Conservation (phyloP, 2,888 invertebrate species). For the Emmelina monodactyla region DNA sequence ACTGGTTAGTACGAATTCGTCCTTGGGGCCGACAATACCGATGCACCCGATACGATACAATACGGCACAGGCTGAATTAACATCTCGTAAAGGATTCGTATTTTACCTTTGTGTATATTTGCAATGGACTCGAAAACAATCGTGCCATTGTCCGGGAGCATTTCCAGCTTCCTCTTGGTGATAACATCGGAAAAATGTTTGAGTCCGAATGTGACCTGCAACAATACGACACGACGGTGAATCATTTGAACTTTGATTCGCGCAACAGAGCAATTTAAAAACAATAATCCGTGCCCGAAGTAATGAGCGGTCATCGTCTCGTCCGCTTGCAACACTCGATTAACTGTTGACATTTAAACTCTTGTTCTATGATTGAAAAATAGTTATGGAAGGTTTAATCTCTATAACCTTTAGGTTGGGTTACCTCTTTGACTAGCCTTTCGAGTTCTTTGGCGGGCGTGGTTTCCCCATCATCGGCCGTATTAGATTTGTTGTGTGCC, state of each 20-base stretch:
- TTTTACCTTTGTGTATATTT: conserved; percentile 78
- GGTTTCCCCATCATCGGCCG: conserved; percentile 66
- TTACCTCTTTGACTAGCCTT: conserved; percentile 74
- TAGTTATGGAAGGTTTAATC: too few relatives aligned
- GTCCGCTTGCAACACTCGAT: too few relatives aligned
- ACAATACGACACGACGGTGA: too few relatives aligned
- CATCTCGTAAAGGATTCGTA: conserved; percentile 1
- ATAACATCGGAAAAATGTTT: conserved; percentile 94
- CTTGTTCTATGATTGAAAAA: too few relatives aligned
- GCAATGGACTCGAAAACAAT: conserved; percentile 93
- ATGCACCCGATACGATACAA: not conserved
- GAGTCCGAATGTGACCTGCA: conserved; percentile 64
- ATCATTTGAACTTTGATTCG: too few relatives aligned
- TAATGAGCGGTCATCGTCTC: too few relatives aligned
- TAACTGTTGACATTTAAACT: too few relatives aligned
- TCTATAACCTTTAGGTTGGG: too few relatives aligned
- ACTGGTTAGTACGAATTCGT: too few relatives aligned
- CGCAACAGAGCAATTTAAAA: too few relatives aligned
- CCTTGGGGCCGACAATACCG: not conserved
- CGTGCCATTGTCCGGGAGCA: conserved; percentile 92
- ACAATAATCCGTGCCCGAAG: too few relatives aligned
- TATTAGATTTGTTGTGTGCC: conserved; percentile 48
- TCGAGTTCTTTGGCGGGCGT: conserved; percentile 77
- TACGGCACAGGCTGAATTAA: not conserved
- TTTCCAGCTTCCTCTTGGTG: conserved; percentile 89